Evolutionary conservation across 1,140 invertebrate genomes (phyloP).

Genomic region (Octopus sinensis): DNA sequence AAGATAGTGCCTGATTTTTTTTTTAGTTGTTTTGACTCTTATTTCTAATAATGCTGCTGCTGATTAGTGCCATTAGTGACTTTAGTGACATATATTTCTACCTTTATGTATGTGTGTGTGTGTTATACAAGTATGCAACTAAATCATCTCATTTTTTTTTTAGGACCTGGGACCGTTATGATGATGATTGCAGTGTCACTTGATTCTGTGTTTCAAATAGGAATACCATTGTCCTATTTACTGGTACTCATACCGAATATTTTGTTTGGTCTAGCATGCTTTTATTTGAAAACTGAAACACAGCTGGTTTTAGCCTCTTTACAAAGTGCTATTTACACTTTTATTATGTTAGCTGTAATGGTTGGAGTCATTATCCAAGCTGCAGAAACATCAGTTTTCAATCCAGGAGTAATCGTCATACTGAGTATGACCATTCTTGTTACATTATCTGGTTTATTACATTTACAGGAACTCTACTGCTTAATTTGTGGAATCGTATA

Average conservation of each 20-base stretch:
- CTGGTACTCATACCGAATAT: slow-evolving; percentile 59
- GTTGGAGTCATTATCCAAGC: slow-evolving; percentile 48
- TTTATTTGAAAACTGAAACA: slow-evolving; percentile 54
- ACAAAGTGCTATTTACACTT: slow-evolving; percentile 48
- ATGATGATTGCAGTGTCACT: slow-evolving; percentile 59
- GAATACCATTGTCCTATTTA: slow-evolving; percentile 52
- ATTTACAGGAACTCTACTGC: slow-evolving; percentile 48
- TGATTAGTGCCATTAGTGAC: too few species aligned
- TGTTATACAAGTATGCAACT: too few species aligned
- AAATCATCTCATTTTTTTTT: slow-evolving; percentile 45
- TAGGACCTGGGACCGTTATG: slow-evolving; percentile 68
- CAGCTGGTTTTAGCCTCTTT: slow-evolving; percentile 54
- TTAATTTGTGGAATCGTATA: slow-evolving; percentile 49
- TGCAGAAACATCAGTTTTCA: slow-evolving; percentile 31
- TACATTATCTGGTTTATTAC: slow-evolving; percentile 44
- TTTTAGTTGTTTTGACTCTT: too few species aligned
- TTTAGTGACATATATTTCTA: too few species aligned
- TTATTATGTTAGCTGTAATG: slow-evolving; percentile 54
- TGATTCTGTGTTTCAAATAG: slow-evolving; percentile 62
- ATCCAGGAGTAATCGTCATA: slow-evolving; percentile 48
- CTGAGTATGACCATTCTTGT: slow-evolving; percentile 43
- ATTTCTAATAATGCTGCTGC: too few species aligned
- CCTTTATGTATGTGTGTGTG: too few species aligned
- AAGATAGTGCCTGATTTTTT: too few species aligned
- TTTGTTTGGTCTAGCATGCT: slow-evolving; percentile 60